A percentile compares a stretch with the other conserved stretches of the same genome.
phyloP scores from a whole-genome alignment of 37 sponge, comb jelly and placozoan genomes.

The Lycopodina hypogea region DNA sequence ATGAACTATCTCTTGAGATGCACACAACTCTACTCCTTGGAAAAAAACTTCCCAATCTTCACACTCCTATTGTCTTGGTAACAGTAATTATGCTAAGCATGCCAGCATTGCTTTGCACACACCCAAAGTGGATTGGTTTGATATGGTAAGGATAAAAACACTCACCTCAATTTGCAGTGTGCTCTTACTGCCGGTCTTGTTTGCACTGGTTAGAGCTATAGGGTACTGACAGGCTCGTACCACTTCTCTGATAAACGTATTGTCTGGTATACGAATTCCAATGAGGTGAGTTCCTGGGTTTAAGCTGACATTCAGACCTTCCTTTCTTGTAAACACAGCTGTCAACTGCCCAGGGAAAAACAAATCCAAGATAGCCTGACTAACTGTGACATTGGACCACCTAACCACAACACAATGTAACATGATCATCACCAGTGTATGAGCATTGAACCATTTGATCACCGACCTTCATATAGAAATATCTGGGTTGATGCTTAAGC shows the following conservation, averaged over 20 bases:
- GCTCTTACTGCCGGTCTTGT: slow-evolving; percentile 68
- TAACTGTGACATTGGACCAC: slow-evolving; percentile 51
- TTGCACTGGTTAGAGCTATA: slow-evolving; percentile 96
- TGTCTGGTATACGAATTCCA: slow-evolving; percentile 86
- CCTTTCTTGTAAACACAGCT: slow-evolving; percentile 68
- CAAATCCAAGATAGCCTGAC: slow-evolving; percentile 36
- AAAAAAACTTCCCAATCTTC: too few relatives aligned
- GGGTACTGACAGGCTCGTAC: slow-evolving; percentile 59
- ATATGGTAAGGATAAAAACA: too few relatives aligned
- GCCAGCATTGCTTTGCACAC: too few relatives aligned
- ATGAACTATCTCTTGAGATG: too few relatives aligned
- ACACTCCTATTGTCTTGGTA: too few relatives aligned
- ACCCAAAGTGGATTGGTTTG: too few relatives aligned
- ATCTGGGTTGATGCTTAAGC: too few relatives aligned
- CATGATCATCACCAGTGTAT: background rate
- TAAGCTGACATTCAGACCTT: slow-evolving; percentile 70
- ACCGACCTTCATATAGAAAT: too few relatives aligned
- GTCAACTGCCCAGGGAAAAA: slow-evolving; percentile 95
- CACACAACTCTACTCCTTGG: too few relatives aligned
- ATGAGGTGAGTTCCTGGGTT: slow-evolving; percentile 75
- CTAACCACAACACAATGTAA: slow-evolving; percentile 17
- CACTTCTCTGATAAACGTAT: slow-evolving; percentile 62
- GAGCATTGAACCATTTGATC: background rate
- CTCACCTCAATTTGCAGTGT: slow-evolving; percentile 17
- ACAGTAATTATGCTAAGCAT: too few relatives aligned